Evolutionary conservation across 2,888 invertebrate genomes (phyloP).

Genomic region (Hoplodrina ambigua): DNA sequence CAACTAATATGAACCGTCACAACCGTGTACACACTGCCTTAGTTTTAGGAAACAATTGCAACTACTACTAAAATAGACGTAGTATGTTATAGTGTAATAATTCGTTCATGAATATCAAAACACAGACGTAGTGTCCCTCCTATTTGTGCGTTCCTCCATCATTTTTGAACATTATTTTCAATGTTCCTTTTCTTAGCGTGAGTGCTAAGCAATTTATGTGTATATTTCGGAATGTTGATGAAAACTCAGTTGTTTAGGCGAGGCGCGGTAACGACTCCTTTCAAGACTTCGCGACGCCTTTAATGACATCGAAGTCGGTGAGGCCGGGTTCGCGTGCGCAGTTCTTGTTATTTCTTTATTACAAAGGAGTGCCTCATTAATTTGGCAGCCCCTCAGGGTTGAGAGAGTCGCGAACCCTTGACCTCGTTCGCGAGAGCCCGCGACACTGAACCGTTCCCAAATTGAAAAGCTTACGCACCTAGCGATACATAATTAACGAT

Average conservation of each 20-base stretch:
- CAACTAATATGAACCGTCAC: constrained; percentile 72
- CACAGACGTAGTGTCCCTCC: neutral
- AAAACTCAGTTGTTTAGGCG: constrained; percentile 85
- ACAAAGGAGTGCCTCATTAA: constrained; percentile 91
- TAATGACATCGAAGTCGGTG: constrained; percentile 87
- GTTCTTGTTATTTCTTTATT: constrained; percentile 91
- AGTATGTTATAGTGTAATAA: constrained; percentile 25
- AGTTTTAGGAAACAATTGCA: constrained; percentile 58
- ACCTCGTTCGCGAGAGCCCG: constrained; percentile 87
- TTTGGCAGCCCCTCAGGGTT: constrained; percentile 90
- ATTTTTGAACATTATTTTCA: constrained; percentile 56
- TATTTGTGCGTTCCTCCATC: constrained; percentile 20
- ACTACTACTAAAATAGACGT: constrained; percentile 42
- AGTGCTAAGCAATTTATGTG: constrained; percentile 73
- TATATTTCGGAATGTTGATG: constrained; percentile 79
- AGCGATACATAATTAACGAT: constrained; percentile 90
- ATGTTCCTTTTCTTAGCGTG: constrained; percentile 64
- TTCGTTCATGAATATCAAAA: constrained; percentile 10
- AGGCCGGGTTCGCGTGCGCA: constrained; percentile 89
- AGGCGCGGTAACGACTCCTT: constrained; percentile 86
- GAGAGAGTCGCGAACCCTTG: constrained; percentile 89
- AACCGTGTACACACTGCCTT: constrained; percentile 64
- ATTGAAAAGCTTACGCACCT: constrained; percentile 87
- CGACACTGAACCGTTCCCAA: constrained; percentile 82
- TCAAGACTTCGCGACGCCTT: constrained; percentile 86